phyloP scores from a whole-genome alignment of 2,888 invertebrate species.

The Orchesella flavescens region DNA sequence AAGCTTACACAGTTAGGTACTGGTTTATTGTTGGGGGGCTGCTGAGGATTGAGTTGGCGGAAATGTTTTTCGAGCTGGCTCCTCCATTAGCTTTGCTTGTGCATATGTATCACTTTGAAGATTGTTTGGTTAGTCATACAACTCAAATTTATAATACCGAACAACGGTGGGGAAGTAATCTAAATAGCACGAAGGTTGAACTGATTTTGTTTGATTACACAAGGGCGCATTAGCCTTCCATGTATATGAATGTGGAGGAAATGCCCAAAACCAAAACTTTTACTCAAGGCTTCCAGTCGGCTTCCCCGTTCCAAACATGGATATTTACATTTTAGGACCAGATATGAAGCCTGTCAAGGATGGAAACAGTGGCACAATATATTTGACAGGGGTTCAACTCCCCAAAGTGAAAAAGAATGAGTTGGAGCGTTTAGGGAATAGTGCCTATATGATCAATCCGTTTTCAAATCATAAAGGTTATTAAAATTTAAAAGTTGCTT shows the following conservation, averaged over 20 bases:
- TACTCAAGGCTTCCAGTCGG: conserved; percentile 33
- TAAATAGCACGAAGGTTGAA: too few relatives aligned
- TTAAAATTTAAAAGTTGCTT: background rate
- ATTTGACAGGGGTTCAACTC: conserved; percentile 27
- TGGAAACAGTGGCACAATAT: conserved; percentile 50
- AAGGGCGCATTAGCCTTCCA: conserved; percentile 39
- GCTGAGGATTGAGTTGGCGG: conserved; percentile 38
- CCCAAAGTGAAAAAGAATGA: background rate
- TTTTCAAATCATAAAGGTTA: conserved; percentile 38
- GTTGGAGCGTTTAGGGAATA: background rate
- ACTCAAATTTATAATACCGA: too few relatives aligned
- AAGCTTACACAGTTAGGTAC: conserved; percentile 29
- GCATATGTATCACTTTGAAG: conserved; percentile 47
- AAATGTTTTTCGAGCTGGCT: conserved; percentile 39
- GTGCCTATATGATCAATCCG: conserved; percentile 16
- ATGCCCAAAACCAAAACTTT: conserved; percentile 9
- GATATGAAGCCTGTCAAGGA: conserved; percentile 8
- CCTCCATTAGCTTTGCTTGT: conserved; percentile 33
- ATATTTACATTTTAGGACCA: conserved; percentile 44
- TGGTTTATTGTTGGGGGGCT: conserved; percentile 59
- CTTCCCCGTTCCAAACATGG: conserved; percentile 48
- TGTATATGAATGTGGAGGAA: conserved; percentile 27
- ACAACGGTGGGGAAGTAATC: too few relatives aligned
- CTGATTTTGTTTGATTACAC: too few relatives aligned
- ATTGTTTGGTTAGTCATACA: background rate